phyloP scores from a whole-genome alignment of 2,113 vertebrate species.

The Numenius arquata region DNA sequence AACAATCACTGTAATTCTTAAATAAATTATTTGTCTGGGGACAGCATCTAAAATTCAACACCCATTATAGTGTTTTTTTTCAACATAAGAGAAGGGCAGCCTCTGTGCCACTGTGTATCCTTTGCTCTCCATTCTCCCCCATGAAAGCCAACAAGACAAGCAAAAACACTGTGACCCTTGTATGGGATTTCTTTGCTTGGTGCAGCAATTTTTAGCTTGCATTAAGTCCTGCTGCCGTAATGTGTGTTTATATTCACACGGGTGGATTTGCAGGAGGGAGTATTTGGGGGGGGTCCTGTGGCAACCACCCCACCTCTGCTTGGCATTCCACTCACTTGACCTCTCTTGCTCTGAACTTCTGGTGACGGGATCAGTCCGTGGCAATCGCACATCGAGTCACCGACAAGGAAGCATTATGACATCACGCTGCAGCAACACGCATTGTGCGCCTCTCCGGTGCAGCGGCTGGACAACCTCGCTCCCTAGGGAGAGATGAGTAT shows the following conservation, averaged over 20 bases:
- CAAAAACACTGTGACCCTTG: not conserved
- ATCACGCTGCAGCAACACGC: not conserved
- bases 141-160: not conserved
- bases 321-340: not conserved
- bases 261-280: not conserved
- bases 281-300: not conserved
- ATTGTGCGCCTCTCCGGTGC: not conserved
- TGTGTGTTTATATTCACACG: fast-evolving
- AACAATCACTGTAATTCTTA: not conserved
- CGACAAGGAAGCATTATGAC: not conserved
- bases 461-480: not conserved
- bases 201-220: not conserved
- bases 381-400: not conserved
- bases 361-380: not conserved
- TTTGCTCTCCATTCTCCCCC: not conserved
- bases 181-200: not conserved
- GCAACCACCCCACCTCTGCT: not conserved
- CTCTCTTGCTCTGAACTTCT: not conserved
- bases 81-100: not conserved
- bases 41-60: not conserved
- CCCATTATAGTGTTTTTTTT: no score
- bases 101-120: not conserved
- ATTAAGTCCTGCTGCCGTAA: not conserved
- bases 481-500: not conserved
- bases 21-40: not conserved